Evolutionary conservation across 1,140 invertebrate genomes (phyloP).

Genomic region (Ostrea denselamellosa): DNA sequence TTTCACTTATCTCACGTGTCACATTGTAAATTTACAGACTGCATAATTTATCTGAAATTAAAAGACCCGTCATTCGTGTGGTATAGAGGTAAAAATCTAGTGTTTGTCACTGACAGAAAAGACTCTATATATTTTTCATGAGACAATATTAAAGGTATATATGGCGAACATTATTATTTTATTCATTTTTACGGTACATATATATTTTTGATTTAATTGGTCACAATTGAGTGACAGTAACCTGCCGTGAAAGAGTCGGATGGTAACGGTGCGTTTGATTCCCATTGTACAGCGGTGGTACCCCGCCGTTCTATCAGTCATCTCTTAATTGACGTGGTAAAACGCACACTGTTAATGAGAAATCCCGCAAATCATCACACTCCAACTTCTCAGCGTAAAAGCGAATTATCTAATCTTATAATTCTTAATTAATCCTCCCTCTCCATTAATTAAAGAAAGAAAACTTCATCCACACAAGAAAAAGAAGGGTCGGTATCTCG

Average conservation of each 20-base stretch:
- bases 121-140: too few species aligned
- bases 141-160: too few species aligned
- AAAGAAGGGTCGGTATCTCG: not conserved
- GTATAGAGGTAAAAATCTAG: too few species aligned
- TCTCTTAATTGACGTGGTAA: constrained; percentile 15
- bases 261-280: constrained; percentile 8
- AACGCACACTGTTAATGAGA: constrained; percentile 13
- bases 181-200: too few species aligned
- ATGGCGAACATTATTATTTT: too few species aligned
- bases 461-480: not conserved
- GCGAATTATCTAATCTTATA: constrained; percentile 15
- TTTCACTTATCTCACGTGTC: not conserved
- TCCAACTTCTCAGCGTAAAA: not conserved
- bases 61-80: too few species aligned
- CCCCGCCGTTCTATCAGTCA: not conserved
- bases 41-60: too few species aligned
- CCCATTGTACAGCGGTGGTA: not conserved
- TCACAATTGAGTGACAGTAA: not conserved
- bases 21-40: too few species aligned
- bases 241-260: not conserved
- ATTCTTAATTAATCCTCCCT: constrained; percentile 18
- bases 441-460: constrained; percentile 7
- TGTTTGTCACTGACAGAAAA: too few species aligned
- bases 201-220: too few species aligned
- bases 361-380: constrained; percentile 19